Percentiles rank a stretch among this genome's conserved stretches.
phyloP scores from a whole-genome alignment of 2,888 invertebrate genomes.

The Caenorhabditis becei region DNA sequence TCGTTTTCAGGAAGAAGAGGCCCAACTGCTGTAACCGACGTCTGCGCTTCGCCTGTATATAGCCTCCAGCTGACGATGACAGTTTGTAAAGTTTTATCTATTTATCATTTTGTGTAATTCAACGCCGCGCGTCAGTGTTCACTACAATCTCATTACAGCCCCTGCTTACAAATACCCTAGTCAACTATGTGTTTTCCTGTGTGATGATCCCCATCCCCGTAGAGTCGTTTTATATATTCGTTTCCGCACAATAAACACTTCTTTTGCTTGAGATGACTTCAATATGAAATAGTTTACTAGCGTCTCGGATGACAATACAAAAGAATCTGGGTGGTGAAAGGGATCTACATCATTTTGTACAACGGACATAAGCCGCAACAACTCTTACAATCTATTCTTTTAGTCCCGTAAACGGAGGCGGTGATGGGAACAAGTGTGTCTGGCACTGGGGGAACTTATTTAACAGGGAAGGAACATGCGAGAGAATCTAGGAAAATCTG shows the following conservation, averaged over 20 bases:
- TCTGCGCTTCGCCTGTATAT: neutral
- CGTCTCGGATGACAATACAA: neutral
- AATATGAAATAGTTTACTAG: neutral
- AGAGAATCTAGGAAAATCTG: slow-evolving; percentile 11
- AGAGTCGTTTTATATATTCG: slow-evolving; percentile 3
- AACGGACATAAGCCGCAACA: neutral
- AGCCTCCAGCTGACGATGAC: neutral
- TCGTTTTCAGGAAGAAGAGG: slow-evolving; percentile 1
- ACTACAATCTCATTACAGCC: neutral
- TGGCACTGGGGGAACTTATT: slow-evolving; percentile 8
- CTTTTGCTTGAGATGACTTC: neutral
- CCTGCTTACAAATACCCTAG: neutral
- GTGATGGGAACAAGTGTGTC: neutral
- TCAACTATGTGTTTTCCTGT: neutral
- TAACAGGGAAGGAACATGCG: slow-evolving; percentile 17
- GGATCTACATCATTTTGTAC: neutral
- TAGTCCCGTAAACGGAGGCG: slow-evolving; percentile 9
- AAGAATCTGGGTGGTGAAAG: neutral
- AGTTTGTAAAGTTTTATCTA: neutral
- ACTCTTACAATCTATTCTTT: slow-evolving; percentile 4
- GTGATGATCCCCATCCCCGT: neutral
- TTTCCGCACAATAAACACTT: neutral
- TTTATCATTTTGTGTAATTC: slow-evolving; percentile 3
- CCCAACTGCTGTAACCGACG: neutral
- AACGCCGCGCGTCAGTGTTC: slow-evolving; percentile 3